Evolutionary conservation across 2,113 vertebrate species (phyloP), one percentile per base, ranked within the genome.

Genomic region (Salvator merianae): DNA sequence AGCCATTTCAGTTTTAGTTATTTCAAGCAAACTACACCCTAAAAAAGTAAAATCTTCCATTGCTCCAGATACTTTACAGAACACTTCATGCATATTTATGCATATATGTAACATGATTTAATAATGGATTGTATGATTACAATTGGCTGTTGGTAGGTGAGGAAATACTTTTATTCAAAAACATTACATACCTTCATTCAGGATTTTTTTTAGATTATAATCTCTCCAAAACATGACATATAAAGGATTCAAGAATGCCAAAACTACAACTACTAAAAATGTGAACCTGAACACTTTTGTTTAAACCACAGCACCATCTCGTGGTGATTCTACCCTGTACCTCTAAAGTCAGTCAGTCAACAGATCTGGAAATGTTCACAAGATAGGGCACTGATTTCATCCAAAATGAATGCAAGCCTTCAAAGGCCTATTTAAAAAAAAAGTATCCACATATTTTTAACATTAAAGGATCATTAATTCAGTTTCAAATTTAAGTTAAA

Each of bases 221-320:
- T 47, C 73, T 26, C 59, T 14, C 24, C 36, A 71, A 18, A 32
- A 22, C 47, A 43, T 62, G 28, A 59, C 5, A 3, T 69, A 32
- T 24, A 26, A 53, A 69, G 30, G 38, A 32, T 14, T 12, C 32
- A 18, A 43, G 26, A 53, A 38, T 38, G 18, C 53, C 24, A 77
- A 55, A 26, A n/a, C 47, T 50, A 34, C 55, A 22, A 13, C n/a
- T 47, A 55, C 50, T 69, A 30, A 77, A 77, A 59, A 70, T 34
- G 0, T n/a, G 3, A 50, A 40, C 7, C 3, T 55, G 14, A 68
- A 72, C 5, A 84, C 9, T 69, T 24, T 8, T 0, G 28, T 65
- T 40, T 34, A 86, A 74, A 71, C 89, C 43, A 75, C 1, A 6
- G 62, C 91, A 86, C 92, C 92, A 94, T 62, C 94, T 93, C 88